These are phyloP conservation scores for Bubo scandiacus DNA, from an alignment of 2,113 vertebrate species.

Conservation along the genomic window DNA sequence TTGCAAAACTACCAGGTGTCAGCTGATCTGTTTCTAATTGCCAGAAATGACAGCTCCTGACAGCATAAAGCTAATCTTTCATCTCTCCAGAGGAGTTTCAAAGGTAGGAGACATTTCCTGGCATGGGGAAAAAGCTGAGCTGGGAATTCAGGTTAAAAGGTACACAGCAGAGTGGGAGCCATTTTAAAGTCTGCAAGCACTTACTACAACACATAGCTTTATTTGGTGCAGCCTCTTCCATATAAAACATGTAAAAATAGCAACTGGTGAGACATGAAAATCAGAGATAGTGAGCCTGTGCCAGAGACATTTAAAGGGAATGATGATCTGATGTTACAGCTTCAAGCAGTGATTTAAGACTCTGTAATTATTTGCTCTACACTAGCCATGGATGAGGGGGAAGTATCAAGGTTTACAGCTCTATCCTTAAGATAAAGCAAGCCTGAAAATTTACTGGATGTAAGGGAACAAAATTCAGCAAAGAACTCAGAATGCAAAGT, in stretches of 20 bases:
- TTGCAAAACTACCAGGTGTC: neutral
- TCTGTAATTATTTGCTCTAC: neutral
- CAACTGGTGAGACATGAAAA: conserved; percentile 33
- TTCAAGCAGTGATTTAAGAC: neutral
- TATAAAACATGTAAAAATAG: neutral
- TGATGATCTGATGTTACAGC: neutral
- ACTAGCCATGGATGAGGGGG: neutral
- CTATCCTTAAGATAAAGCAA: neutral
- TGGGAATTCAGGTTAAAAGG: conserved; percentile 25
- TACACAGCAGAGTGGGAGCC: conserved; percentile 5
- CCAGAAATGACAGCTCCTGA: conserved; percentile 26
- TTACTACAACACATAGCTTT: neutral
- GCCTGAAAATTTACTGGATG: neutral
- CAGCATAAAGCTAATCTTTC: neutral
- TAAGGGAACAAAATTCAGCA: neutral
- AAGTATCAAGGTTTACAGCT: neutral
- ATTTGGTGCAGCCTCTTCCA: conserved; percentile 1
- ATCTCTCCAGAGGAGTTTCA: conserved; percentile 11
- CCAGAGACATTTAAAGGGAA: conserved; percentile 18
- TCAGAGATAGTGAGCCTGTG: neutral
- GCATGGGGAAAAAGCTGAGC: neutral
- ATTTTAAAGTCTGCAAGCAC: conserved; percentile 9
- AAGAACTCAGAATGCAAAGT: neutral
- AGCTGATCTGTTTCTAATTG: conserved; percentile 17
- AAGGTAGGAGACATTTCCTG: neutral